Evolutionary conservation across 2,888 invertebrate species (phyloP).

Genomic region (Napeogenes sylphis): DNA sequence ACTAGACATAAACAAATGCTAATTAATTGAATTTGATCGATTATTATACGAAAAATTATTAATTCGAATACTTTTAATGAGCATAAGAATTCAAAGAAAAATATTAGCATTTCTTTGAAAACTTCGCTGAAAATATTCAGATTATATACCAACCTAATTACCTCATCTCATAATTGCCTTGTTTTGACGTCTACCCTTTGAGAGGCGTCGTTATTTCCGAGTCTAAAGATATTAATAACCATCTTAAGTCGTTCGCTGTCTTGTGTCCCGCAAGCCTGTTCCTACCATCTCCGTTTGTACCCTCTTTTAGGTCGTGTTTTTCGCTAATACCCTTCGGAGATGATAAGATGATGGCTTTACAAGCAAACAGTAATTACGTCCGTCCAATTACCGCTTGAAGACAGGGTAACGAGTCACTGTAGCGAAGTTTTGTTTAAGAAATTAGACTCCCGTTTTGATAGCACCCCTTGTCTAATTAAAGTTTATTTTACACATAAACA

Average conservation of each 20-base stretch:
- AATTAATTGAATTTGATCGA: not conserved
- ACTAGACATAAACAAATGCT: no score
- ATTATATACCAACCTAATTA: conserved; percentile 72
- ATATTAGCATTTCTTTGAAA: conserved; percentile 24
- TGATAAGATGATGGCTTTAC: conserved; percentile 76
- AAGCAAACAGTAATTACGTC: conserved; percentile 73
- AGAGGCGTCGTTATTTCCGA: conserved; percentile 66
- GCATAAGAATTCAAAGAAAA: conserved; percentile 11
- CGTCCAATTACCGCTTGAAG: conserved; percentile 65
- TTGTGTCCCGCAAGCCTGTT: conserved; percentile 50
- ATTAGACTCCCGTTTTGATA: conserved; percentile 31
- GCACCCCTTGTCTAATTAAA: conserved; percentile 24
- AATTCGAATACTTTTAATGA: conserved; percentile 14
- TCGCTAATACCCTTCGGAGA: conserved; percentile 71
- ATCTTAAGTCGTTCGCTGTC: conserved; percentile 63
- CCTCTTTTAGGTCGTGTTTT: conserved; percentile 58
- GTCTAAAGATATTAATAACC: conserved; percentile 74
- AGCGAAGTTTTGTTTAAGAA: conserved; percentile 34
- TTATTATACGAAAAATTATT: not conserved
- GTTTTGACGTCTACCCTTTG: conserved; percentile 76
- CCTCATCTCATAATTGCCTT: conserved; percentile 72
- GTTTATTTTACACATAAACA: conserved; percentile 22
- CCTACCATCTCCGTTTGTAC: conserved; percentile 34
- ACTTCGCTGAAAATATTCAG: conserved; percentile 37
- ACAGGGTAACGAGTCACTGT: conserved; percentile 50